Evolutionary conservation across 2,113 vertebrate genomes (phyloP), one percentile per base, ranked within the genome.

Genomic region (Callochromis pleurospilus): DNA sequence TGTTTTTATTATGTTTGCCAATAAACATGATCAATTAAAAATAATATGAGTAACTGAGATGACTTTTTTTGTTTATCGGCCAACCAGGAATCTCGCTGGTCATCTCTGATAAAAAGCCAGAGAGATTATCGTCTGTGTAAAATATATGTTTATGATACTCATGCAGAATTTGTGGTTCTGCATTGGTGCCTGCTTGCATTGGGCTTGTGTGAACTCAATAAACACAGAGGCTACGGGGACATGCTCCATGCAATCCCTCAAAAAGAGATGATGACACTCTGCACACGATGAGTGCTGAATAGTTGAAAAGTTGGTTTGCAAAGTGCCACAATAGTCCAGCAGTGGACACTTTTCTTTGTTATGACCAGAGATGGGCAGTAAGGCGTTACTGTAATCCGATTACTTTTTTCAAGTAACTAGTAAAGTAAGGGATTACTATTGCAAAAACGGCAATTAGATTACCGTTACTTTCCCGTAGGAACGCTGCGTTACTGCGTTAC

Each of bases 161-260:
- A 45, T 75, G 40, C 68, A 47, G 9, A 75, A 19, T 19, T 47
- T 29, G 68, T 47, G 40, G 24, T 47, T 75, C 40, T 75, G 68
- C 14, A 6, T 29, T 47, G 24, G 70, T 19, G 24, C 42, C 40
- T 47, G 70, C 70, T 70, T 42, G 38, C n/a, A 14, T 70, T 42
- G n/a, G 24, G 24, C 42, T 29, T 19, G 40, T 75, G 42, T 0
- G 0, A 47, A 19, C 9, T 29, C 6, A 5, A 3, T 47, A 47
- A 29, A 47, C 14, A 47, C 0, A 47, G 42, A 29, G 42, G 24
- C 40, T 29, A 29, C 3, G 0, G 42, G 70, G 68, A 75, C 21
- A 0, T 45, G 9, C 40, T 10, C n/a, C 13, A 45, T 17, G 40
- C 40, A 73, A 9, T 47, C 14, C 68, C 9, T 24, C 65, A 15